Evolutionary conservation across 92 coral and sea anemone genomes (phyloP).

Genomic region (Pocillopora meandrina): DNA sequence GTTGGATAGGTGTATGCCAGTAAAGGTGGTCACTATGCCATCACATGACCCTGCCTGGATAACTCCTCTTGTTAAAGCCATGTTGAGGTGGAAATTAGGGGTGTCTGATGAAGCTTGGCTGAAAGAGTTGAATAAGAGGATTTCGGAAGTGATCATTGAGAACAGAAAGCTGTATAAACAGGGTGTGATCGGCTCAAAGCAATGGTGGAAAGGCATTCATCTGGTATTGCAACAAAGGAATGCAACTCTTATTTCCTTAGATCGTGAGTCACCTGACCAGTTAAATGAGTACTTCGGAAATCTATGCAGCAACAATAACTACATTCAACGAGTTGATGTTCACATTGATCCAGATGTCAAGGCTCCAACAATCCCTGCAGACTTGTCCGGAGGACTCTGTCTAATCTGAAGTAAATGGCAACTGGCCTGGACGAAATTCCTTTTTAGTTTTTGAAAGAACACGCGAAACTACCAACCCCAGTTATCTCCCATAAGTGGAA

Average conservation of each 20-base stretch:
- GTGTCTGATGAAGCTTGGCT: too few relatives aligned
- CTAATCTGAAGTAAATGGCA: too few relatives aligned
- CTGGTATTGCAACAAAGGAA: too few relatives aligned
- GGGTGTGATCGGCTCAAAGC: background rate
- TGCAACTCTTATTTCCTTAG: slow-evolving; percentile 16
- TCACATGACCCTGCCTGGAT: slow-evolving; percentile 57
- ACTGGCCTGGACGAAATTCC: too few relatives aligned
- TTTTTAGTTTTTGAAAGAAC: too few relatives aligned
- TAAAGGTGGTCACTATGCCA: slow-evolving; percentile 45
- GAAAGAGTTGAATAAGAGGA: too few relatives aligned
- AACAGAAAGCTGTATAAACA: too few relatives aligned
- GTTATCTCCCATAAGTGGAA: too few relatives aligned
- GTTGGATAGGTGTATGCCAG: slow-evolving; percentile 50
- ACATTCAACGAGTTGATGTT: slow-evolving; percentile 24
- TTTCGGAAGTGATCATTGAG: too few relatives aligned
- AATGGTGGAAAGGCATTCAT: too few relatives aligned
- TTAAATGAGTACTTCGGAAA: slow-evolving; percentile 53
- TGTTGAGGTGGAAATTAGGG: slow-evolving; percentile 16
- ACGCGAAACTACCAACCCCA: too few relatives aligned
- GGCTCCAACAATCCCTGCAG: slow-evolving; percentile 17
- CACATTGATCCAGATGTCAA: slow-evolving; percentile 15
- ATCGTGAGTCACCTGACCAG: slow-evolving; percentile 12
- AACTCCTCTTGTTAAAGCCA: slow-evolving; percentile 44
- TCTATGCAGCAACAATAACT: slow-evolving; percentile 39
- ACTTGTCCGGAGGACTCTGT: slow-evolving; percentile 20